Percentiles rank a stretch among this genome's conserved stretches.
Conservation (phyloP, 1,140 invertebrate genomes). For the Papilio dardanus region DNA sequence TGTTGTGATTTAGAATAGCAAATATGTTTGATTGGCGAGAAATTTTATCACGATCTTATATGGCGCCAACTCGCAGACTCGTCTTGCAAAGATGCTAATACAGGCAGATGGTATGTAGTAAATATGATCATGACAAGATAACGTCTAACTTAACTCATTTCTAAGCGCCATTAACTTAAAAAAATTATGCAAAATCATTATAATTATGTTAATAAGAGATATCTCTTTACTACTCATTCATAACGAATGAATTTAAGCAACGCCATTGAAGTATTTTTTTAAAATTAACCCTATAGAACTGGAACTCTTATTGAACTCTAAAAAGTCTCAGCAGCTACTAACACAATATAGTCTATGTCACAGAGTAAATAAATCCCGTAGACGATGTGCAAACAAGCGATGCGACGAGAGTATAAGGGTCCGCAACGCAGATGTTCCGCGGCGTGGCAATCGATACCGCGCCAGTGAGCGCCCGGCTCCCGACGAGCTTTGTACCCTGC, state of each 20-base stretch:
- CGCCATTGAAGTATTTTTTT: not conserved
- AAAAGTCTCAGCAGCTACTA: too few relatives aligned
- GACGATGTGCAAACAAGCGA: conserved; percentile 19
- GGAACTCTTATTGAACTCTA: too few relatives aligned
- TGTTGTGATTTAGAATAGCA: conserved; percentile 2
- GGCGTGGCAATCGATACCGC: conserved; percentile 50
- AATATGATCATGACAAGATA: not conserved
- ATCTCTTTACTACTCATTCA: not conserved
- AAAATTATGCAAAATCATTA: not conserved
- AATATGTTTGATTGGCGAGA: conserved; percentile 22
- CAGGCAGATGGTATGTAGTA: not conserved
- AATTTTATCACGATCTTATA: conserved; percentile 21
- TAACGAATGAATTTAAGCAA: not conserved
- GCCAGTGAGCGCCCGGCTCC: conserved; percentile 49
- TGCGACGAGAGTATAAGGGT: conserved; percentile 39
- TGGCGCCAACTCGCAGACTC: not conserved
- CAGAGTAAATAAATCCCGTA: conserved; percentile 8
- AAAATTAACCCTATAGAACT: not conserved
- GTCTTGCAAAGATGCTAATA: conserved; percentile 1
- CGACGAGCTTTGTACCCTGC: conserved; percentile 39
- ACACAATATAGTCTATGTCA: not conserved
- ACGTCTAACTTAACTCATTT: not conserved
- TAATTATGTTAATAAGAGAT: not conserved
- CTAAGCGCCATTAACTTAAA: not conserved
- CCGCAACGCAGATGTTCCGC: conserved; percentile 44